Base-by-base conservation (phyloP, 2,113 vertebrate genomes). In the Beaufortia kweichowensis region DNA sequence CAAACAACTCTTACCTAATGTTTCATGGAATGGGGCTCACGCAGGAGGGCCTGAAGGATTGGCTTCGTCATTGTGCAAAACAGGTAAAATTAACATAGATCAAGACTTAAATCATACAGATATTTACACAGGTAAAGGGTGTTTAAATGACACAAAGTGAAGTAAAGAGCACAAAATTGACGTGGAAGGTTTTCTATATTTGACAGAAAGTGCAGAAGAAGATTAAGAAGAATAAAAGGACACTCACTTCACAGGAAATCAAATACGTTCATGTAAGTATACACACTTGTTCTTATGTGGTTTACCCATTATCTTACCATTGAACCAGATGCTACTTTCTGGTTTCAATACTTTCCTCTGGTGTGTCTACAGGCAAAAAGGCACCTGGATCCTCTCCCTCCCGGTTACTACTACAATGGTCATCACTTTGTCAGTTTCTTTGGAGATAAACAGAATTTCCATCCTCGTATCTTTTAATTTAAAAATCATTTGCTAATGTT, bases 331-430 rank as follows among this genome's bases (percentile, higher is more conserved):
- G 15, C 1, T 31, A 21, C 14, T 6, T 43, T 6, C 1, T 11
- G 19, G 15, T 63, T 56, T 57, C 7, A 35, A 70, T 80, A 8
- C 24, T 39, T 57, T 71, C 0, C 14, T n/a, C 14, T 55, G 17
- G 17, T 59, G 74, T 57, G 78, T 85, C 23, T 86, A 46, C 63
- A 98, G 96, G 86, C 92, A 67, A 93, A 90, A 76, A 91, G 93
- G 19, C 95, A 95, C 82, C 86, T 98, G 89, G 95, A 98, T 50
- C 95, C 94, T 0, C 92, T 98, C 0, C 96, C 95, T 79, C 88
- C 93, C 48, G 96, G 96, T 67, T 98, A 94, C 86, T 98, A 96
- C 87, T 98, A 97, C 88, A 98, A 98, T 0, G 96, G 97, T 43
- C 92, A 90, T 33, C 95, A 95, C 57, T 99, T 94, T 83, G 92